Percentiles rank a stretch among this genome's conserved stretches.
phyloP scores from a whole-genome alignment of 2,888 invertebrate genomes.

The Ormyrus labotus region DNA sequence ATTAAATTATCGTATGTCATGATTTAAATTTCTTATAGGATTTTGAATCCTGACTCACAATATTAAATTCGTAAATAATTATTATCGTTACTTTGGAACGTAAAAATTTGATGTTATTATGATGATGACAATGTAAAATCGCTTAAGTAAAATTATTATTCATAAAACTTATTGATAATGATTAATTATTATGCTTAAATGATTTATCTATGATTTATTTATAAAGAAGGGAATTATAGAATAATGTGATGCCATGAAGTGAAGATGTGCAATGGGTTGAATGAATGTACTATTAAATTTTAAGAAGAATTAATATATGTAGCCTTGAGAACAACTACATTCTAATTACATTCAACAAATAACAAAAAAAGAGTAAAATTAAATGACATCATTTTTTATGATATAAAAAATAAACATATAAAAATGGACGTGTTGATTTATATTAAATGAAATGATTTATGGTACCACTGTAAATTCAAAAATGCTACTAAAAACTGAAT shows the following conservation, averaged over 20 bases:
- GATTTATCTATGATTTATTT: conserved; percentile 12
- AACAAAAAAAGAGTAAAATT: conserved; percentile 60
- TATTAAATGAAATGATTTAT: conserved; percentile 56
- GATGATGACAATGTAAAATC: conserved; percentile 26
- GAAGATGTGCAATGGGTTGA: conserved; percentile 51
- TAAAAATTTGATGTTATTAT: neutral
- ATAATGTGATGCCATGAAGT: conserved; percentile 43
- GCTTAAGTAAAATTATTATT: conserved; percentile 45
- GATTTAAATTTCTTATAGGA: too few species aligned
- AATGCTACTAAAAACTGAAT: conserved; percentile 59
- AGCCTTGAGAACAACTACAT: conserved; percentile 63
- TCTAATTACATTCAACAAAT: conserved; percentile 69
- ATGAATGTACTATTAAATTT: conserved; percentile 29
- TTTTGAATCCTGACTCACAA: too few species aligned
- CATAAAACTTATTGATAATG: conserved; percentile 43
- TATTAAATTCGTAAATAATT: too few species aligned
- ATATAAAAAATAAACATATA: conserved; percentile 49
- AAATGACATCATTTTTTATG: conserved; percentile 22
- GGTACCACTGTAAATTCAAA: conserved; percentile 67
- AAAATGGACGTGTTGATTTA: conserved; percentile 56
- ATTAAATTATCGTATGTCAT: too few species aligned
- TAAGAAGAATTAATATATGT: neutral
- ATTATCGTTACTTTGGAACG: too few species aligned
- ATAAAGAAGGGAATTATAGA: conserved; percentile 19
- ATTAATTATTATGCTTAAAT: conserved; percentile 35